Conservation (phyloP, 2,888 invertebrate species). For the Autographa gamma region DNA sequence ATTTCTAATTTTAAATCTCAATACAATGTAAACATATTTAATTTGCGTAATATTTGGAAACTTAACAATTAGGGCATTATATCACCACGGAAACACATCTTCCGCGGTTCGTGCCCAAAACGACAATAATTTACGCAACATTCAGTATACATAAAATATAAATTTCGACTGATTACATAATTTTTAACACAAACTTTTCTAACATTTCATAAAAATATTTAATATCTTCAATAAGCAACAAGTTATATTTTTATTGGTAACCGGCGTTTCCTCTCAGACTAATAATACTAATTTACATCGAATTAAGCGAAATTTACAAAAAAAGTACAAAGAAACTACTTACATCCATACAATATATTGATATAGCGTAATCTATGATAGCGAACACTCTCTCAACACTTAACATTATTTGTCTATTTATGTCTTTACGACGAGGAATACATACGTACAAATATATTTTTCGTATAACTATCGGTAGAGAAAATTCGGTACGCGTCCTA, state of each 20-base stretch:
- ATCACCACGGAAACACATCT: conserved; percentile 49
- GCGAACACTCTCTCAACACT: conserved; percentile 86
- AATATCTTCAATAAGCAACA: conserved; percentile 88
- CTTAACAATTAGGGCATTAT: conserved; percentile 78
- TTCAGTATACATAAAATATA: conserved; percentile 67
- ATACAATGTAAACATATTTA: conserved; percentile 73
- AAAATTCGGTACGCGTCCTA: conserved; percentile 82
- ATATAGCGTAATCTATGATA: conserved; percentile 75
- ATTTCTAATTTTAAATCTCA: conserved; percentile 77
- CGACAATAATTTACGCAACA: conserved; percentile 84
- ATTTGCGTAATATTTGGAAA: conserved; percentile 84
- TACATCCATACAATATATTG: conserved; percentile 79
- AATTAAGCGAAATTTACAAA: conserved; percentile 86
- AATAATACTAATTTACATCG: conserved; percentile 86
- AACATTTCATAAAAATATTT: conserved; percentile 85
- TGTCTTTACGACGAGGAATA: conserved; percentile 77
- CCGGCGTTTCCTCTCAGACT: conserved; percentile 89
- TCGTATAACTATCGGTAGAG: conserved; percentile 83
- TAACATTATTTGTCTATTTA: conserved; percentile 73
- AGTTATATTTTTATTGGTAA: conserved; percentile 88
- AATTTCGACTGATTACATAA: conserved; percentile 74
- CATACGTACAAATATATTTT: conserved; percentile 65
- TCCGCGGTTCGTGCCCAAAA: conserved; percentile 69
- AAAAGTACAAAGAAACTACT: conserved; percentile 78
- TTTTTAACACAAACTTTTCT: conserved; percentile 80